These are phyloP conservation scores for Catharus minimus DNA, from an alignment of 2,113 vertebrate genomes.

Conservation along the genomic window DNA sequence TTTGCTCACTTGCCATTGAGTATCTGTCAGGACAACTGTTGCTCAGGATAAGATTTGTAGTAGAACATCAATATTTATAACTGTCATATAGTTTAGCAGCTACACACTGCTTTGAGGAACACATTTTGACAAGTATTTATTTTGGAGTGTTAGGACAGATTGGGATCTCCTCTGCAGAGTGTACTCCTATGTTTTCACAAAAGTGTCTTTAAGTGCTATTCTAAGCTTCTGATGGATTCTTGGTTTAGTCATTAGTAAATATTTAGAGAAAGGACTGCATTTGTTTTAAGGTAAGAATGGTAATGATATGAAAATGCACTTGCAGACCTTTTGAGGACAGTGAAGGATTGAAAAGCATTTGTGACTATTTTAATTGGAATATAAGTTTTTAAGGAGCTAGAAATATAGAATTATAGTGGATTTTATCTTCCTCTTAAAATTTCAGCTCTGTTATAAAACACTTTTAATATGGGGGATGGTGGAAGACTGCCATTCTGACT, in stretches of 20 bases:
- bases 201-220: conserved; percentile 13
- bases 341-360: background rate
- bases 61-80: background rate
- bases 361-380: background rate
- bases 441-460: background rate
- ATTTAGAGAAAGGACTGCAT: background rate
- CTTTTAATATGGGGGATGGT: background rate
- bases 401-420: background rate
- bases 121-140: background rate
- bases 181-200: background rate
- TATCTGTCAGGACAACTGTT: background rate
- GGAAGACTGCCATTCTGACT: background rate
- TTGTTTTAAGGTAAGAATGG: background rate
- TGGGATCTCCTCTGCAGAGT: background rate
- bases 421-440: background rate
- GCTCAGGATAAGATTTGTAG: background rate
- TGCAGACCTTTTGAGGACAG: background rate
- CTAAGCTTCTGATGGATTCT: conserved; percentile 13
- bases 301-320: background rate
- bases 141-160: background rate
- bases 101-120: background rate
- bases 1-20: background rate
- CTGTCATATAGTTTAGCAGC: background rate
- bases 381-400: background rate
- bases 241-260: conserved; percentile 7